phyloP scores from a whole-genome alignment of 2,113 vertebrate species.

The Cyprinus carpio region DNA sequence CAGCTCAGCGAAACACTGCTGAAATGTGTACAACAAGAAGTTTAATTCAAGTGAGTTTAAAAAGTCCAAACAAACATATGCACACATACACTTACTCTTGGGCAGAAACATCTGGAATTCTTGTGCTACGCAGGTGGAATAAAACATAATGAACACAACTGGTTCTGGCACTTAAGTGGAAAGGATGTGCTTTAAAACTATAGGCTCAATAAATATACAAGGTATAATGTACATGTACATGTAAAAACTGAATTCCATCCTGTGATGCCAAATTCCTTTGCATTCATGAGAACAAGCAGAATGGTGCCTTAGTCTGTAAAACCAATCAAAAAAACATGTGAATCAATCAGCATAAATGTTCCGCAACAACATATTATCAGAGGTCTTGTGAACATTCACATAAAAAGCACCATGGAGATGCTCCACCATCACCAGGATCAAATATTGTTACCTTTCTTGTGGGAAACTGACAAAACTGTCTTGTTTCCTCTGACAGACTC shows the following conservation, averaged over 20 bases:
- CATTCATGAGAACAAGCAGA: background rate
- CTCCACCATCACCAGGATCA: conserved; percentile 56
- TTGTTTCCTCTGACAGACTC: conserved; percentile 65
- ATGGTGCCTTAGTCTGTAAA: background rate
- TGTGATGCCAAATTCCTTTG: background rate
- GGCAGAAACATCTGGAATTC: conserved; percentile 42
- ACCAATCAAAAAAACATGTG: background rate
- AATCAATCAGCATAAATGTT: background rate
- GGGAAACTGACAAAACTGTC: conserved; percentile 67
- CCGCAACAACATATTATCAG: background rate
- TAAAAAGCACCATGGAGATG: background rate
- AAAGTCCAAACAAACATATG: background rate
- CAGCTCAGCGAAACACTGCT: background rate
- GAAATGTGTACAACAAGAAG: background rate
- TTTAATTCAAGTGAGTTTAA: background rate
- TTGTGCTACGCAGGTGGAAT: background rate
- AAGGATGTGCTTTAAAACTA: background rate
- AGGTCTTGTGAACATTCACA: background rate
- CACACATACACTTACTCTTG: conserved; percentile 22
- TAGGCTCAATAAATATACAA: background rate
- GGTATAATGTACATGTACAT: background rate
- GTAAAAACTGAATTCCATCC: background rate
- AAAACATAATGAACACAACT: background rate
- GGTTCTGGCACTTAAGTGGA: conserved; percentile 40
- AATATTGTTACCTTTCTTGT: conserved; percentile 39